Conservation (phyloP, 1,140 invertebrate species). For the Drosophila santomea region DNA sequence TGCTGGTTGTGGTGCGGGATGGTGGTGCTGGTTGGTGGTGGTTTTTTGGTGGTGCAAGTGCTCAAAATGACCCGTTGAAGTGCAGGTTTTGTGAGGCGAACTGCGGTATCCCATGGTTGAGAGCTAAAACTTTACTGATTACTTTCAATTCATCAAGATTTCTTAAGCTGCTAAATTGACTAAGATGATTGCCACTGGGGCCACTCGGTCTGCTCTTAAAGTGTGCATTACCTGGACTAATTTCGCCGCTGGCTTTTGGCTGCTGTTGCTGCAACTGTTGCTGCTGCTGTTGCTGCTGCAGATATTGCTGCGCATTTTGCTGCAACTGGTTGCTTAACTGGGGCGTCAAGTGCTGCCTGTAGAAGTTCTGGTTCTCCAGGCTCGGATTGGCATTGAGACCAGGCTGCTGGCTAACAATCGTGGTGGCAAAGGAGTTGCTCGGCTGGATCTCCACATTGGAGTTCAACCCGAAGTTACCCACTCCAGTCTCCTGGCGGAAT, state of each 20-base stretch:
- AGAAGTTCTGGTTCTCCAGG: conserved; percentile 81
- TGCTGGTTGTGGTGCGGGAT: conserved; percentile 24
- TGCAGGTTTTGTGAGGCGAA: conserved; percentile 80
- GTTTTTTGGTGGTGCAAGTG: conserved; percentile 58
- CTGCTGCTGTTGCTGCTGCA: conserved; percentile 70
- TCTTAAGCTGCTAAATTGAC: conserved; percentile 86
- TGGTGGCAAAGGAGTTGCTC: conserved; percentile 67
- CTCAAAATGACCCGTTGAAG: conserved; percentile 76
- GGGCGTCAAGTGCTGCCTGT: conserved; percentile 77
- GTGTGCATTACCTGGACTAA: conserved; percentile 69
- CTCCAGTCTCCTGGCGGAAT: conserved; percentile 85
- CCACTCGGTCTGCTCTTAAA: conserved; percentile 85
- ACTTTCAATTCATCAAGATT: conserved; percentile 90
- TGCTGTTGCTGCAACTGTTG: conserved; percentile 21
- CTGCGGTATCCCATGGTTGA: conserved; percentile 88
- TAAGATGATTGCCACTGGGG: conserved; percentile 85
- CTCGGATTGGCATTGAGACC: conserved; percentile 47
- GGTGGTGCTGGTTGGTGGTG: conserved; percentile 53
- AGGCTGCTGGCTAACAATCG: conserved; percentile 63
- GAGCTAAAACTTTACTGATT: conserved; percentile 91
- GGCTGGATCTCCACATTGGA: conserved; percentile 68
- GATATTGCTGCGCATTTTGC: conserved; percentile 77
- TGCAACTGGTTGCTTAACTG: conserved; percentile 76
- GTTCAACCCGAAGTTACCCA: conserved; percentile 84
- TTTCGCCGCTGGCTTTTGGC: conserved; percentile 40